These are phyloP conservation scores for Microplitis demolitor DNA, from an alignment of 1,140 invertebrate genomes.

Conservation along the genomic window DNA sequence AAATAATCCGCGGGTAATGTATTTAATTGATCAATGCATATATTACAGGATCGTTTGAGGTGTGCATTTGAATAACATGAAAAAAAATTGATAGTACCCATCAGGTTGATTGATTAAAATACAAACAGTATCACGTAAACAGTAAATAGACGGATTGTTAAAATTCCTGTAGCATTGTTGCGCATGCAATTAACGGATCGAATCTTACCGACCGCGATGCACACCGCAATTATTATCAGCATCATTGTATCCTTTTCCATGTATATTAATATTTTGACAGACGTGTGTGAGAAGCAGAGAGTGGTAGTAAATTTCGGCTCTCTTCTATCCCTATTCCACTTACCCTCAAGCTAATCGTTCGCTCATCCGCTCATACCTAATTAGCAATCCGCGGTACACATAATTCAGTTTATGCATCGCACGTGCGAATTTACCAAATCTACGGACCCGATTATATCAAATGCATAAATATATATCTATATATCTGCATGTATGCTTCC, in stretches of 20 bases:
- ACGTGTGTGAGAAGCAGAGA: too few species aligned
- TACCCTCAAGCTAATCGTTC: constrained; percentile 28
- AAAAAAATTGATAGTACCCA: too few species aligned
- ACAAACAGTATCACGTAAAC: too few species aligned
- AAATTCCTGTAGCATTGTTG: constrained; percentile 44
- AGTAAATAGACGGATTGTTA: constrained; percentile 29
- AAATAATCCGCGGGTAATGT: too few species aligned
- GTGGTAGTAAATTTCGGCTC: neutral
- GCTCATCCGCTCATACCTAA: constrained; percentile 32
- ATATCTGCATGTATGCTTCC: too few species aligned
- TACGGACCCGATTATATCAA: constrained; percentile 27
- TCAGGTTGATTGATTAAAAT: too few species aligned
- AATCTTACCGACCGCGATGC: constrained; percentile 26
- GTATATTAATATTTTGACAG: too few species aligned
- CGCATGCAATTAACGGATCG: constrained; percentile 41
- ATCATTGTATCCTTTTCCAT: neutral
- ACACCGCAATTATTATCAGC: neutral
- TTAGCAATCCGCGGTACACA: constrained; percentile 32
- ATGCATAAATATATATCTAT: constrained; percentile 19
- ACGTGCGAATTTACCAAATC: constrained; percentile 33
- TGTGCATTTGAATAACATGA: too few species aligned
- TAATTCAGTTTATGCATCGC: constrained; percentile 32
- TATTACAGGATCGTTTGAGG: too few species aligned
- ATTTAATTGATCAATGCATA: too few species aligned
- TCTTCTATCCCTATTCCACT: neutral